Percentiles rank a stretch among this genome's conserved stretches.
Evolutionary conservation across 2,113 vertebrate species (phyloP).

Genomic region (Nothocercus nigrocapillus): DNA sequence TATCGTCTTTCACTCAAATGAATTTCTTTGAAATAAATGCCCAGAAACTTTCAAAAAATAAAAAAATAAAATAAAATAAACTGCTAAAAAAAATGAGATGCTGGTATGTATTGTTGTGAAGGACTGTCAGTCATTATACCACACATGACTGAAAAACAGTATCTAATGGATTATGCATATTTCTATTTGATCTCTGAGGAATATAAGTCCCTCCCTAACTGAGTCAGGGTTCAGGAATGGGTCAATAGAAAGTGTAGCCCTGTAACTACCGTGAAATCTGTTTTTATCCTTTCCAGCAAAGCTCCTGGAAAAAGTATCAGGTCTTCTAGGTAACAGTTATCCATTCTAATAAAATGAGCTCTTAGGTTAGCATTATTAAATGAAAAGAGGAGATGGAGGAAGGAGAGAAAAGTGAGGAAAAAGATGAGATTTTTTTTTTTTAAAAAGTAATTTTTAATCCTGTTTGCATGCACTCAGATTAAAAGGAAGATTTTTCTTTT

Average conservation of each 20-base stretch:
- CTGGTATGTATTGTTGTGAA: background rate
- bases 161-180: constrained; percentile 67
- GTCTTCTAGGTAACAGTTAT: background rate
- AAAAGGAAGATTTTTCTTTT: background rate
- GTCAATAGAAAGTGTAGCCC: constrained; percentile 55
- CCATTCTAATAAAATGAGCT: background rate
- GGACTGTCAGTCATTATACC: background rate
- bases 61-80: background rate
- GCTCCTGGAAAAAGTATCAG: constrained; percentile 5
- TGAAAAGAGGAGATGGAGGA: fast-evolving
- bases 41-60: background rate
- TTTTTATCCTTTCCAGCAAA: constrained; percentile 47
- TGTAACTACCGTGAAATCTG: constrained; percentile 64
- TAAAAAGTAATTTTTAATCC: background rate
- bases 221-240: constrained; percentile 66
- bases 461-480: background rate
- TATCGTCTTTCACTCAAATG: background rate
- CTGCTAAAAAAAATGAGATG: background rate
- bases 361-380: background rate
- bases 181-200: constrained; percentile 68
- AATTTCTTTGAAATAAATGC: background rate
- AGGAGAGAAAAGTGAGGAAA: background rate
- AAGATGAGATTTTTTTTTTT: background rate
- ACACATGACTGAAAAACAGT: constrained; percentile 54
- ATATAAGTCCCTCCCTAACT: constrained; percentile 47